Evolutionary conservation across 2,888 invertebrate species (phyloP).

Genomic region (Drosophila macrothrix): DNA sequence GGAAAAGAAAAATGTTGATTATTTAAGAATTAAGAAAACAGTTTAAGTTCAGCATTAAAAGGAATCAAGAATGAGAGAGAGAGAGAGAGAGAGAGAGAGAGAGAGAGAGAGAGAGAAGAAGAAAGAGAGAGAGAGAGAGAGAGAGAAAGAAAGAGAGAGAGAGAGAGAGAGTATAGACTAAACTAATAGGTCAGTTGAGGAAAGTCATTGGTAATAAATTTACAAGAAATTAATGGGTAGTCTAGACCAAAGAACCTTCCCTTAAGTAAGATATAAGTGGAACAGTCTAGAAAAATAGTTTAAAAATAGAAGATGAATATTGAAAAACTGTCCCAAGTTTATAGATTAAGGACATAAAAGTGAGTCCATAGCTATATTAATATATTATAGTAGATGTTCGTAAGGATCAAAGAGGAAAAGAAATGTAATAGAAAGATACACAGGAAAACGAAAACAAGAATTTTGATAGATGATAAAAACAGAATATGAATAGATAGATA

Average conservation of each 20-base stretch:
- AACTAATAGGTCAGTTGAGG: not conserved
- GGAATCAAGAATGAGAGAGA: not conserved
- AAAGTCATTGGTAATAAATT: not conserved
- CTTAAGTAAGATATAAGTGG: not conserved
- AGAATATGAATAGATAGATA: not conserved
- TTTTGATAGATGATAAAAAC: not conserved
- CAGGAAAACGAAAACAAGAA: not conserved
- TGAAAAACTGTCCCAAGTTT: not conserved
- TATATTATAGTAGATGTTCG: not conserved
- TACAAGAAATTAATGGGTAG: not conserved
- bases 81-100: not conserved
- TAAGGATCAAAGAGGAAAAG: not conserved
- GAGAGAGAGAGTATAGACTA: not conserved
- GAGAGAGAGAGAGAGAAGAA: not conserved
- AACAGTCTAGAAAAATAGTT: not conserved
- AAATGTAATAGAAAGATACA: not conserved
- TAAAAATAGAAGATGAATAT: not conserved
- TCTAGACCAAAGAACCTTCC: not conserved
- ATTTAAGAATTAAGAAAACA: not conserved
- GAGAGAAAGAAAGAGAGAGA: rapidly evolving
- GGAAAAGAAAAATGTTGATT: not conserved
- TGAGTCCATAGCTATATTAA: not conserved
- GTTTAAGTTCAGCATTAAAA: too few species aligned
- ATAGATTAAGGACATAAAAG: not conserved
- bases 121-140: not conserved